These are phyloP conservation scores for Tenthredo amoena DNA, from an alignment of 2,888 invertebrate species.

Conservation along the genomic window DNA sequence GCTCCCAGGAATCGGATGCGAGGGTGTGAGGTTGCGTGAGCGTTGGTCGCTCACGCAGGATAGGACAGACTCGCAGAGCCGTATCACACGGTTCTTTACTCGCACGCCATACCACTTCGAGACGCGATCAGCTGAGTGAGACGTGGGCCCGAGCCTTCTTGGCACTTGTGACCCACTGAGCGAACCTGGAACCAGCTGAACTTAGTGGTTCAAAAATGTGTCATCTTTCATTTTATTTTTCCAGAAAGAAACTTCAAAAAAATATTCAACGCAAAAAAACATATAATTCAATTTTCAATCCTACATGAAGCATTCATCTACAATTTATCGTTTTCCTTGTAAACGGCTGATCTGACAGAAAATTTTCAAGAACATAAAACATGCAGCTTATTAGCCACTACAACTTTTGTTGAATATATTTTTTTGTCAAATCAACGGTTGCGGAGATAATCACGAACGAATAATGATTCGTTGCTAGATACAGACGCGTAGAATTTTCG, in stretches of 20 bases:
- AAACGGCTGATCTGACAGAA: neutral
- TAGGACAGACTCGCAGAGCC: conserved; percentile 7
- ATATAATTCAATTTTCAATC: neutral
- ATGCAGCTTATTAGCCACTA: neutral
- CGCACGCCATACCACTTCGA: conserved; percentile 58
- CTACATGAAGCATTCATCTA: neutral
- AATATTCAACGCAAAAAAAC: neutral
- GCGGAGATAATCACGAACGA: neutral
- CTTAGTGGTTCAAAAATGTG: neutral
- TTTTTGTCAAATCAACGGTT: neutral
- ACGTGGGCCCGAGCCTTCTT: conserved; percentile 70
- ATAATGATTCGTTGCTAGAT: neutral
- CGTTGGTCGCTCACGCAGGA: conserved; percentile 28
- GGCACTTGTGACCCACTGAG: conserved; percentile 76
- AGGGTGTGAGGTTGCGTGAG: conserved; percentile 45
- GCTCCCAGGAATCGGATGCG: conserved; percentile 37
- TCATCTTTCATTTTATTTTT: neutral
- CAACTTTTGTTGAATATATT: neutral
- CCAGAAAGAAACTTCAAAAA: neutral
- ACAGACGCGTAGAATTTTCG: neutral
- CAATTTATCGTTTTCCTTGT: neutral
- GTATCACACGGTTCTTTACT: conserved; percentile 36
- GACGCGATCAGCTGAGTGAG: conserved; percentile 67
- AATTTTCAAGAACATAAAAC: neutral
- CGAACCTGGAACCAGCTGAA: neutral